Conservation (phyloP, 2,113 vertebrate species). For the Cyprinus carpio region DNA sequence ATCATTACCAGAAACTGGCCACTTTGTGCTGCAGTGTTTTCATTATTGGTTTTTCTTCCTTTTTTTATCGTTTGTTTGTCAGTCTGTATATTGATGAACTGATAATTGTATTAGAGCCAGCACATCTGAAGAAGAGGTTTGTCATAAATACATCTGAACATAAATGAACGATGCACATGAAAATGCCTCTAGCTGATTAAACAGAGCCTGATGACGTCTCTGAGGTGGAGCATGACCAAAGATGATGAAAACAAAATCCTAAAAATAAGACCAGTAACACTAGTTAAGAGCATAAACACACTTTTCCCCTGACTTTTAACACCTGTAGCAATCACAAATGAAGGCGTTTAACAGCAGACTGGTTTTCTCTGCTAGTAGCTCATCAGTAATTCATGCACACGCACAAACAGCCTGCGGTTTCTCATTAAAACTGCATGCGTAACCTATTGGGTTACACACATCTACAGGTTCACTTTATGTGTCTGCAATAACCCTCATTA, state of each 20-base stretch:
- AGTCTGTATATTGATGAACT: background rate
- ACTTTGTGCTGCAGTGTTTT: background rate
- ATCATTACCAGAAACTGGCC: background rate
- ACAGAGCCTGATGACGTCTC: background rate
- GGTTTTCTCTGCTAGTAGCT: background rate
- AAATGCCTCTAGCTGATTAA: background rate
- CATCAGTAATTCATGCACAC: constrained; percentile 5
- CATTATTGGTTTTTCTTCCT: no score
- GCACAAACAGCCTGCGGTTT: background rate
- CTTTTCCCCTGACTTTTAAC: background rate
- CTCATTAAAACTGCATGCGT: background rate
- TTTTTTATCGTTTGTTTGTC: background rate
- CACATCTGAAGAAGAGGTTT: background rate
- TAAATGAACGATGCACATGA: background rate
- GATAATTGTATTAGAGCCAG: background rate
- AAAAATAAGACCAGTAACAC: background rate
- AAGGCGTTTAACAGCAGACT: no score
- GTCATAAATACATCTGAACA: background rate
- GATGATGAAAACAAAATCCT: background rate
- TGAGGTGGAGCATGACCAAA: background rate
- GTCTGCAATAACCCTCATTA: background rate
- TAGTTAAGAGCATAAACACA: background rate
- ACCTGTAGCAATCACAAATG: background rate
- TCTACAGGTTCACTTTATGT: background rate
- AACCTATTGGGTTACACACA: constrained; percentile 8